Evolutionary conservation across 2,113 vertebrate genomes (phyloP).

Genomic region (Fregetta grallaria): DNA sequence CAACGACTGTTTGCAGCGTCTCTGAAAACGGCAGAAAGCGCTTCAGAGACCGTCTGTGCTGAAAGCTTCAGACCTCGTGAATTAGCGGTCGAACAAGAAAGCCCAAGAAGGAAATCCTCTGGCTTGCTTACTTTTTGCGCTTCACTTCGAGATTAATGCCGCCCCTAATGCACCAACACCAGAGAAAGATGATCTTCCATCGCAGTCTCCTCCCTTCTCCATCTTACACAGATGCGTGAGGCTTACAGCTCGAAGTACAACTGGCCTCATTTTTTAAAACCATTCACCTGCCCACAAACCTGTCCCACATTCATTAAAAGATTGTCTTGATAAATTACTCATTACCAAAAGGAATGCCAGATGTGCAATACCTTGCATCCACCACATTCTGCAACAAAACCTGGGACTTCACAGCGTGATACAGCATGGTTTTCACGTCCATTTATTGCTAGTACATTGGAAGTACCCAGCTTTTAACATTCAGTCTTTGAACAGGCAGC

Average conservation of each 20-base stretch:
- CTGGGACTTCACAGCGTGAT: neutral
- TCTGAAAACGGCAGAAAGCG: neutral
- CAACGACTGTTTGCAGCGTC: neutral
- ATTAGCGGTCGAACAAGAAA: too few species aligned
- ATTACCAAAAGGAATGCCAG: neutral
- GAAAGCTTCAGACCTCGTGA: neutral
- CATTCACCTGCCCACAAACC: conserved; percentile 9
- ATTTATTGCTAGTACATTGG: neutral
- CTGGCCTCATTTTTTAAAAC: neutral
- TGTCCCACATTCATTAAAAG: neutral
- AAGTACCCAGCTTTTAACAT: neutral
- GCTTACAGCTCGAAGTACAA: neutral
- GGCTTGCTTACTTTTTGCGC: neutral
- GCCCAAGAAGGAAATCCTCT: neutral
- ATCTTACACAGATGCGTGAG: neutral
- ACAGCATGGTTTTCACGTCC: neutral
- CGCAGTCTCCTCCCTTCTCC: neutral
- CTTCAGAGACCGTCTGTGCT: neutral
- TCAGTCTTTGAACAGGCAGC: neutral
- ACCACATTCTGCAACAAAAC: neutral
- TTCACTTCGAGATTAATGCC: neutral
- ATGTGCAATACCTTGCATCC: neutral
- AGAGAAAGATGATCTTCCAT: neutral
- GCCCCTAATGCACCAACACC: neutral
- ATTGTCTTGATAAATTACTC: neutral